Evolutionary conservation across 2,888 invertebrate species (phyloP), one percentile per base, ranked within the genome.

Genomic region (Luffia ferchaultella): DNA sequence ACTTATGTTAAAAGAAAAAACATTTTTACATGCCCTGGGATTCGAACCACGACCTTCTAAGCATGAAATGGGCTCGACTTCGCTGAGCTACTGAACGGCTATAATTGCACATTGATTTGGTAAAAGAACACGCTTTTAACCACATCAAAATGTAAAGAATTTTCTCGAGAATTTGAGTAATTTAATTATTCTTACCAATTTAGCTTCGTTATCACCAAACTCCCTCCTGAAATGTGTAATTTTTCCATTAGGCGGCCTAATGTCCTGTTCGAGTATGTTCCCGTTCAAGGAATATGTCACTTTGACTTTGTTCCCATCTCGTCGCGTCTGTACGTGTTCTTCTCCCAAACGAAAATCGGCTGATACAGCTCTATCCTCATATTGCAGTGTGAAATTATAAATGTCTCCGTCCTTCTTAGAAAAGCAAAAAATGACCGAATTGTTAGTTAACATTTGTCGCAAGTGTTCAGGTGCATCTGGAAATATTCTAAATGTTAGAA

Each of bases 101-200:
- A n/a, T 30, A 30, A 30, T 30, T 7, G 30, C 12, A 30, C 30
- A 30, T 30, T 7, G 12, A 30, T 30, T 30, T 30, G 30, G 30
- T 30, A 30, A 30, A 30, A 30, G 5, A n/a, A n/a, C n/a, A n/a
- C n/a, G n/a, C n/a, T n/a, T n/a, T n/a, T n/a, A n/a, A n/a, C n/a
- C n/a, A n/a, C n/a, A n/a, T n/a, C n/a, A n/a, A n/a, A n/a, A n/a
- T n/a, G n/a, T n/a, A n/a, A n/a, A n/a, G n/a, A n/a, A n/a, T n/a
- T n/a, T n/a, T n/a, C n/a, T n/a, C n/a, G n/a, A n/a, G n/a, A n/a
- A n/a, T n/a, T n/a, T n/a, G n/a, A n/a, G n/a, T n/a, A n/a, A n/a
- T n/a, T n/a, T n/a, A n/a, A n/a, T n/a, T n/a, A n/a, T n/a, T n/a
- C 30, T 61, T 57, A 76, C 79, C 76, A 76, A 71, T 62, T 64